These are phyloP conservation scores for Leucoptera coffeella DNA, from an alignment of 2,888 invertebrate genomes.

Conservation along the genomic window DNA sequence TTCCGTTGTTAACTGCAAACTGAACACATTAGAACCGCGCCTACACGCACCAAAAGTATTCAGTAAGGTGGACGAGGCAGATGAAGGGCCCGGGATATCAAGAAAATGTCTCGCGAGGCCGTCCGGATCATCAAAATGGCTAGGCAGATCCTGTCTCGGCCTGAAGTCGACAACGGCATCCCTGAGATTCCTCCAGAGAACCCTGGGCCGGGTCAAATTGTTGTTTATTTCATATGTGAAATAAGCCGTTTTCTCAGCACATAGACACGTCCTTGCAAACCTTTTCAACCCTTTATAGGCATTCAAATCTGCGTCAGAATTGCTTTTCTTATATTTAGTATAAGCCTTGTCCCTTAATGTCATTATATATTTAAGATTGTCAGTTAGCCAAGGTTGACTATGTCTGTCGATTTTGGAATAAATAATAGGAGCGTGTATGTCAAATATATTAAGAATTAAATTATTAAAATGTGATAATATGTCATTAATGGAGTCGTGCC, in stretches of 20 bases:
- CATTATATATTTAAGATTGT: constrained; percentile 5
- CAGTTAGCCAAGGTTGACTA: constrained; percentile 7
- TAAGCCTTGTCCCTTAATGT: constrained; percentile 4
- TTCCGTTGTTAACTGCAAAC: too few species aligned
- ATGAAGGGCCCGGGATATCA: constrained; percentile 2
- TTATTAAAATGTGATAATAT: too few species aligned
- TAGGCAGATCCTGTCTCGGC: constrained; percentile 2
- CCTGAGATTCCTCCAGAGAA: constrained; percentile 7
- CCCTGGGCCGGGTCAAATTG: constrained; percentile 3
- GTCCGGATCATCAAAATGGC: constrained; percentile 3
- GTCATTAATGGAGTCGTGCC: too few species aligned
- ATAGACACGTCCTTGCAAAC: constrained; percentile 2
- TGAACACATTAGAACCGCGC: constrained; percentile 2
- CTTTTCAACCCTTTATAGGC: constrained; percentile 5
- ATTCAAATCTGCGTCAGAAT: constrained; percentile 1
- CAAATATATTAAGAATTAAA: too few species aligned
- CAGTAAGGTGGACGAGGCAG: constrained; percentile 1
- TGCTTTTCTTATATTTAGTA: not conserved
- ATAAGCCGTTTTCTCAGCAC: constrained; percentile 5
- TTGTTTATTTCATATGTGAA: constrained; percentile 5
- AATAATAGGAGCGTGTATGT: too few species aligned
- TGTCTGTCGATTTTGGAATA: too few species aligned
- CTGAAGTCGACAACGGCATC: not conserved
- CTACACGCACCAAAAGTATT: constrained; percentile 4
- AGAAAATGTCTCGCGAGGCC: constrained; percentile 5